Base-by-base conservation (phyloP, 2,113 vertebrate species). In the Brachyistius frenatus region DNA sequence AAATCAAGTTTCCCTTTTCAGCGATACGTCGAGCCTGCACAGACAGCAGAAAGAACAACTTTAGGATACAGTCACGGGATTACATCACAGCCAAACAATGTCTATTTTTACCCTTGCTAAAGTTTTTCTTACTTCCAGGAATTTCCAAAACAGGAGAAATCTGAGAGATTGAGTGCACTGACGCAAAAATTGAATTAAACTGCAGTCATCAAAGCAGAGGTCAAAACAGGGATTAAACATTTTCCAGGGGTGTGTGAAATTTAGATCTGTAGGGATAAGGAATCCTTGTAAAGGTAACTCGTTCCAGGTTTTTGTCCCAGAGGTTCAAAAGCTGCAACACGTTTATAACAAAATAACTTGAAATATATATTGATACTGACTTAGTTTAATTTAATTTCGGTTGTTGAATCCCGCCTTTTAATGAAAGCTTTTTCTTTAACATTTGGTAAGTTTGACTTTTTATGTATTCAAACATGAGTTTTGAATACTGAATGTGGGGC, bases 61-160 rank as follows among this genome's bases (percentile, higher is more conserved):
- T 84, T 50, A 75, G 76, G 78, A 84, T 80, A 80, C 85, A 82
- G 80, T 79, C 83, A 74, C 37, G 13, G 84, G 89, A 93, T 93
- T 91, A 93, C 91, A 93, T 93, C 92, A 94, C 86, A 70, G 60
- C 61, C 76, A 85, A 93, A 93, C 91, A 85, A 94, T 92, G 86
- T 93, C 92, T 94, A 93, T 94, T 95, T 94, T 93, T 93, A 90
- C 65, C 53, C 37, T 2, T 49, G 74, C 78, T 80, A 54, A 81
- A 84, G 83, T 91, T 90, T 93, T 91, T 88, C 80, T 90, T 85
- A 79, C 86, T 80, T 91, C 68, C 71, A 91, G 86, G 89, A 91
- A 93, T 91, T 90, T 91, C 85, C 91, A 91, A 88, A 90, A 85
- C 76, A 89, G 84, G 90, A 89, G 78, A 92, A 92, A 90, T 69